These are phyloP conservation scores for Hystrix cristata DNA, from an alignment of 2,113 vertebrate genomes.

Conservation along the genomic window DNA sequence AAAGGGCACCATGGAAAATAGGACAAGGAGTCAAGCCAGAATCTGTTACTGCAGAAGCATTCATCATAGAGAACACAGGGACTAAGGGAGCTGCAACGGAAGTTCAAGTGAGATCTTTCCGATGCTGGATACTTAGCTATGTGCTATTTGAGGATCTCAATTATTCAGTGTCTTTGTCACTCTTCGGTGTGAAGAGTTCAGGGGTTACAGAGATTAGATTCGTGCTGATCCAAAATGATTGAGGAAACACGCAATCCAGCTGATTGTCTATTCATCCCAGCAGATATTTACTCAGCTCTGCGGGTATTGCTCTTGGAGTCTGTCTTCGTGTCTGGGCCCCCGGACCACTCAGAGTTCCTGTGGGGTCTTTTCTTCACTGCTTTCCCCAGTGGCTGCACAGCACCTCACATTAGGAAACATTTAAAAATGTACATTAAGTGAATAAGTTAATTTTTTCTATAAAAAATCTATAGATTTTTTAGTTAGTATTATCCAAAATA, in stretches of 20 bases:
- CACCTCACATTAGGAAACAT: neutral
- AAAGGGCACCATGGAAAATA: neutral
- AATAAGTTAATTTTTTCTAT: neutral
- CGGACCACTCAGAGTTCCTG: neutral
- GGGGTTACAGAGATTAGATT: neutral
- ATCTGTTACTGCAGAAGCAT: neutral
- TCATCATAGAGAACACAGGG: neutral
- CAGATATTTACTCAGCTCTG: neutral
- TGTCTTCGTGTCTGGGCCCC: neutral
- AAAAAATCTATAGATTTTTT: neutral
- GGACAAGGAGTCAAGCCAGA: neutral
- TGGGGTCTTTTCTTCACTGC: neutral
- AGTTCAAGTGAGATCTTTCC: neutral
- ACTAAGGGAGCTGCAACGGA: neutral
- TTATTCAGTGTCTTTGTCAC: neutral
- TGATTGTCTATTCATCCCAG: neutral
- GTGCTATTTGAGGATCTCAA: neutral
- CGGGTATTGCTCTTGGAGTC: neutral
- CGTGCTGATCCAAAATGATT: neutral
- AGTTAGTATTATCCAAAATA: neutral
- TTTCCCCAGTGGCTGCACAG: neutral
- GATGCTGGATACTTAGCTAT: neutral
- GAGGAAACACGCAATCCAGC: neutral
- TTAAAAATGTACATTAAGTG: neutral
- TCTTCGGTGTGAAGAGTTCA: neutral